Base-by-base conservation (phyloP, 2,797 vertebrate species). In the Sebastiscus tertius region DNA sequence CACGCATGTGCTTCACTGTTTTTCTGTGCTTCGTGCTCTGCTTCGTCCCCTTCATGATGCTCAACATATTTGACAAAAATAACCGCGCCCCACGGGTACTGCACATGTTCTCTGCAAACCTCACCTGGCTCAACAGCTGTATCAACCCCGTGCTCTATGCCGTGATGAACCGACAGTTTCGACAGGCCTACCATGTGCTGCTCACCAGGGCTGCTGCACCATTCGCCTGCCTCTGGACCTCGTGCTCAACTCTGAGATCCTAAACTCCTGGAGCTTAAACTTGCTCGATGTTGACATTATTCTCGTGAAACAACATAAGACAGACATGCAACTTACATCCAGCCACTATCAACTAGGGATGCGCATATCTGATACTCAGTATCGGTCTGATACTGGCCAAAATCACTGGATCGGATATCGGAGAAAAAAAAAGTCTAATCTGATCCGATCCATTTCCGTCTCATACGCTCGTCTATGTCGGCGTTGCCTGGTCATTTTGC, bases 51-150 rank as follows among this genome's bases (percentile, higher is more conserved):
- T 98, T 98, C 88, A 52, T 97, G 67, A 66, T 97, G 49, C 88
- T 98, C 70, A 97, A 97, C 87, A 96, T 97, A 31, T 90, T 91
- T 0, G 97, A 97, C 73, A 94, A 95, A 71, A 75, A 52, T 1
- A 95, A 89, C 68, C 84, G 55, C 0, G 96, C 96, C 7, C 97
- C 97, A 0, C 96, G 91, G n/a, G 86, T 96, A 0, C 49, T 96
- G 59, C 97, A 98, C 85, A 97, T 97, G 97, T 89, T 98, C 39
- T 95, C 95, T 9, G 96, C 96, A 56, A 98, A 98, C 89, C 94
- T 98, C 72, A 97, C 96, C 29, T 98, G 97, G 97, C 94, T 98
- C 65, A 98, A 97, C 79, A 96, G 96, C 84, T 98, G 97, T 75
- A 96, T 98, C 75, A 98, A 98, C 88, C 97, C 97, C 0, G 62